Evolutionary conservation across 2,113 vertebrate species (phyloP).

Genomic region (Microtus ochrogaster): DNA sequence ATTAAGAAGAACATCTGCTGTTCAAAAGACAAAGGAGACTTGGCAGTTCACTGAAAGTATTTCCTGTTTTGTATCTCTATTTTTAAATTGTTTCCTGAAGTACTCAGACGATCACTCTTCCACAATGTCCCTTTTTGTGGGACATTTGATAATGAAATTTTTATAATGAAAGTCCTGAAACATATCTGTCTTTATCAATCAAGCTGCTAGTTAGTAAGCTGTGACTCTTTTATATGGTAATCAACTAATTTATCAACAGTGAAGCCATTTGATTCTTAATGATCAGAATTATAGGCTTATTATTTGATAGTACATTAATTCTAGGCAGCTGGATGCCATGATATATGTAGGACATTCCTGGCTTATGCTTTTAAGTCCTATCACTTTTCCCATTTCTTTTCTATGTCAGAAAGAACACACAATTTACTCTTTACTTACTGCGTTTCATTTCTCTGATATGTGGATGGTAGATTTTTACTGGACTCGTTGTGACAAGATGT

Average conservation of each 20-base stretch:
- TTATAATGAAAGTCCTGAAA: constrained; percentile 4
- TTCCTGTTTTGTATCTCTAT: constrained; percentile 61
- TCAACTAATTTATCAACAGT: constrained; percentile 29
- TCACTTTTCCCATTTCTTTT: constrained; percentile 41
- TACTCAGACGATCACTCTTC: not conserved
- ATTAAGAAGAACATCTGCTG: constrained; percentile 78
- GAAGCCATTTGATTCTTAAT: constrained; percentile 58
- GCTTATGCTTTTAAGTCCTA: not conserved
- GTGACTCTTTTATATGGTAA: constrained; percentile 28
- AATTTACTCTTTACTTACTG: constrained; percentile 33
- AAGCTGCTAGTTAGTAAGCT: constrained; percentile 44
- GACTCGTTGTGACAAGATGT: not conserved
- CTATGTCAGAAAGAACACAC: not conserved
- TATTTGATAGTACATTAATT: constrained; percentile 38
- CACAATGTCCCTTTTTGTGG: not conserved
- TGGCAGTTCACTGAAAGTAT: constrained; percentile 55
- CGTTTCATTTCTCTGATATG: constrained; percentile 54
- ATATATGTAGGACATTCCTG: constrained; percentile 20
- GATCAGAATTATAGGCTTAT: constrained; percentile 37
- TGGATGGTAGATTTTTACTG: not conserved
- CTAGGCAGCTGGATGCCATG: not conserved
- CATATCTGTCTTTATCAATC: not conserved
- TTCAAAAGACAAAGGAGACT: constrained; percentile 79
- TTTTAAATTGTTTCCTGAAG: constrained; percentile 59
- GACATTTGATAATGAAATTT: not conserved